Evolutionary conservation across 2,888 invertebrate genomes (phyloP), one percentile per base, ranked within the genome.

Genomic region (Allolobophora icterica): DNA sequence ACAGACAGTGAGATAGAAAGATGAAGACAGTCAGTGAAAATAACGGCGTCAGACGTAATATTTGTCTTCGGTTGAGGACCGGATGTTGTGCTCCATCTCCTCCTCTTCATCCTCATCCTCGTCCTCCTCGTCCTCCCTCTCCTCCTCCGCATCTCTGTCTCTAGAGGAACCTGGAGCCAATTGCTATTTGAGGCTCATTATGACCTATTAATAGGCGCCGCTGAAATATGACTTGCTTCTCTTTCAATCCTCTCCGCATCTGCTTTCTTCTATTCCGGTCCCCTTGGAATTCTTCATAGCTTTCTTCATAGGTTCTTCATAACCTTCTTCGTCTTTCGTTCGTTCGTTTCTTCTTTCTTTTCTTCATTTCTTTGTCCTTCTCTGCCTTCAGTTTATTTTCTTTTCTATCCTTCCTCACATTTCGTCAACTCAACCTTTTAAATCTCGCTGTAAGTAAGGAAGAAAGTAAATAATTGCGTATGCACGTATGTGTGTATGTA

Each of bases 1-100:
- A 71, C n/a, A 71, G 30, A 71, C 52, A 52, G 6, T 19, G 52
- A 52, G 52, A 1, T 17, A 24, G 15, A 21, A 21, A 13, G 42
- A 21, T 52, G 52, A 52, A 52, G 52, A 52, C 71, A 71, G n/a
- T n/a, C 71, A 71, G 30, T n/a, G 71, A 71, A n/a, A n/a, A 71
- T n/a, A 71, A n/a, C n/a, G n/a, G n/a, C n/a, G 71, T 71, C 71
- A 71, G 71, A 71, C 71, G 71, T n/a, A 71, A 17, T 71, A n/a
- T 71, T 71, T 71, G 71, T 71, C 71, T 30, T 71, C 13, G 71
- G 30, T 1, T 71, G n/a, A 71, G 71, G n/a, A 71, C 71, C 71
- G 71, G 71, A 71, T 71, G 71, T n/a, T 71, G 8, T 8, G 21
- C 3, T 15, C 21, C 52, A 21, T 13, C 42, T 52, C 21, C 52